Evolutionary conservation across 2,797 vertebrate genomes (phyloP).

Genomic region (Jordanella pulchra): DNA sequence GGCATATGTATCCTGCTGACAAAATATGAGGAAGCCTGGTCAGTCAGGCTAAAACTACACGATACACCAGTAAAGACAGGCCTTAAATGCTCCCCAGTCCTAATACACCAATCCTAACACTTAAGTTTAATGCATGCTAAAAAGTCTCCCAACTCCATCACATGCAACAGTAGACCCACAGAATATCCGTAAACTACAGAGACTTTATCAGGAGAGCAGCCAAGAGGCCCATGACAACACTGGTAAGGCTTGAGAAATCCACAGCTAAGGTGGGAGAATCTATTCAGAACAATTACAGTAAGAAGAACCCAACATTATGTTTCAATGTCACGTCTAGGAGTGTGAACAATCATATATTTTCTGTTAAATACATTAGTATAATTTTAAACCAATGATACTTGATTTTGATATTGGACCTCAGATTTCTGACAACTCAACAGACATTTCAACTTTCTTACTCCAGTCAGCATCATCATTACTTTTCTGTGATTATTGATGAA

Average conservation of each 20-base stretch:
- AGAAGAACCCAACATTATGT: background rate
- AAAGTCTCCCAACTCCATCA: background rate
- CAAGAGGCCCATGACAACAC: background rate
- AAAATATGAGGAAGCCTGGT: background rate
- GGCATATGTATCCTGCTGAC: background rate
- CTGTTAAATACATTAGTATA: background rate
- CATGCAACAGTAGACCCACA: background rate
- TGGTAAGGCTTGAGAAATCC: background rate
- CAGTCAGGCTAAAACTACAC: background rate
- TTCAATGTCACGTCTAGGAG: background rate
- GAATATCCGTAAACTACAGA: no score
- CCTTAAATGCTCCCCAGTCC: background rate
- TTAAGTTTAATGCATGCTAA: no score
- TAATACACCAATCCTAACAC: background rate
- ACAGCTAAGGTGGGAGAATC: background rate
- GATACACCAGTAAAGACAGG: no score
- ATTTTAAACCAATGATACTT: background rate
- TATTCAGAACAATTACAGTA: background rate
- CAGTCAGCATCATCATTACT: background rate
- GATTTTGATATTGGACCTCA: background rate
- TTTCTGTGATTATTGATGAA: background rate
- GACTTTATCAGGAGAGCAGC: no score
- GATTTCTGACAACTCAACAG: background rate
- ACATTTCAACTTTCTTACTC: background rate
- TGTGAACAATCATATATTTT: background rate